These are phyloP conservation scores for Eupithecia vulgata DNA, from an alignment of 2,888 invertebrate species.

Conservation along the genomic window DNA sequence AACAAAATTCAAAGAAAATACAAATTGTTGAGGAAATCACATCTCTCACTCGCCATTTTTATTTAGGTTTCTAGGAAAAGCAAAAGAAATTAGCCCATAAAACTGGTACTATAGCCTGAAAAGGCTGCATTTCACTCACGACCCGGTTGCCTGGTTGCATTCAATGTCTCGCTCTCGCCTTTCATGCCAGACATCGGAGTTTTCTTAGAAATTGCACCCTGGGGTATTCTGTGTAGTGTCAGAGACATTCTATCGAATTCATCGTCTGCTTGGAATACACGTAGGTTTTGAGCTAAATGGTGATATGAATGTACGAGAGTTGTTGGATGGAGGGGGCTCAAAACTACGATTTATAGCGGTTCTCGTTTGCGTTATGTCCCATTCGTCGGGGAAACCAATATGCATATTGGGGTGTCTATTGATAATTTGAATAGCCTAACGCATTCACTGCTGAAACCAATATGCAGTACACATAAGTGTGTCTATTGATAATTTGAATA, in stretches of 20 bases:
- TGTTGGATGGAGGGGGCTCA: not conserved
- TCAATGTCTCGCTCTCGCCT: slow-evolving; percentile 23
- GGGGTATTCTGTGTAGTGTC: slow-evolving; percentile 12
- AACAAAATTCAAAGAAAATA: not conserved
- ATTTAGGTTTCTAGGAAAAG: not conserved
- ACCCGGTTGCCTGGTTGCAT: slow-evolving; percentile 32
- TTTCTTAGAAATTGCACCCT: slow-evolving; percentile 19
- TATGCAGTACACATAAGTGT: too few species aligned
- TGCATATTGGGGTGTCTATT: not conserved
- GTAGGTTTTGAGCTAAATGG: not conserved
- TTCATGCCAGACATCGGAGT: slow-evolving; percentile 18
- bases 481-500: not conserved
- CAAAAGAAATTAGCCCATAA: slow-evolving; percentile 21
- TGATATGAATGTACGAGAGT: not conserved
- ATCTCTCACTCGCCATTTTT: not conserved
- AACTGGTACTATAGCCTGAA: slow-evolving; percentile 11
- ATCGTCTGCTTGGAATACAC: not conserved
- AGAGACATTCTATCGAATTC: slow-evolving; percentile 15
- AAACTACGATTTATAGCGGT: not conserved
- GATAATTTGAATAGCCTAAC: not conserved
- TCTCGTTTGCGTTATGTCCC: not conserved
- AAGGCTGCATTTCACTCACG: slow-evolving; percentile 26
- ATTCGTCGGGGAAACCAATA: not conserved
- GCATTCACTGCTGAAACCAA: not conserved
- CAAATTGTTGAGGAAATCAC: not conserved